These are phyloP conservation scores for Latrodectus elegans DNA, from an alignment of 2,888 invertebrate species.

Conservation along the genomic window DNA sequence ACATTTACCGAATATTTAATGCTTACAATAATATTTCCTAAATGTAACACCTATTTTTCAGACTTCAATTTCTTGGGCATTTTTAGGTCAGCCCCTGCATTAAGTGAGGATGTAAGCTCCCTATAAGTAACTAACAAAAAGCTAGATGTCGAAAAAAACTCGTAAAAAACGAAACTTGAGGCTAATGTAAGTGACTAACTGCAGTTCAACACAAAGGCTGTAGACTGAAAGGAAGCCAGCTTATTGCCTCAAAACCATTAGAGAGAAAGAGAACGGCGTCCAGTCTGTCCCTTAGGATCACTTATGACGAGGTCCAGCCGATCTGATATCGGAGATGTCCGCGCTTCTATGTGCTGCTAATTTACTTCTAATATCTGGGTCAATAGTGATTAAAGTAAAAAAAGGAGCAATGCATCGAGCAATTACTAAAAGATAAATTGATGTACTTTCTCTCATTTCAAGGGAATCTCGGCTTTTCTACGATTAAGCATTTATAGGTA, in stretches of 20 bases:
- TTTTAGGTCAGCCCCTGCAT: not conserved
- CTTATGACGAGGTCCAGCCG: slow-evolving; percentile 28
- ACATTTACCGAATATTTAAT: too few species aligned
- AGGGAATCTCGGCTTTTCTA: too few species aligned
- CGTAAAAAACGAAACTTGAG: slow-evolving; percentile 3
- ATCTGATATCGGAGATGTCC: slow-evolving; percentile 28
- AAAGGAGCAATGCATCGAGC: slow-evolving; percentile 26
- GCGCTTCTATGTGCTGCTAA: slow-evolving; percentile 49
- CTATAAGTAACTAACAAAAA: too few species aligned
- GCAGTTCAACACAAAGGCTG: slow-evolving; percentile 11
- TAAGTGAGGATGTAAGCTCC: too few species aligned
- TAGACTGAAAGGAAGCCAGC: slow-evolving; percentile 13
- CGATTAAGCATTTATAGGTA: too few species aligned
- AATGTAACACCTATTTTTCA: too few species aligned
- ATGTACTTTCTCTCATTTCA: too few species aligned
- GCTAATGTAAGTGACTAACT: slow-evolving; percentile 14
- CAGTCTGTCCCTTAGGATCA: slow-evolving; percentile 30
- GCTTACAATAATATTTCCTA: too few species aligned
- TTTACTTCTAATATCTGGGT: slow-evolving; percentile 49
- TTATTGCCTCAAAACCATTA: slow-evolving; percentile 48
- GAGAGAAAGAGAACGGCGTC: slow-evolving; percentile 14
- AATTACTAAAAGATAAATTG: slow-evolving; percentile 16
- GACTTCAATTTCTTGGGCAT: not conserved
- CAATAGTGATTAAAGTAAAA: slow-evolving; percentile 32
- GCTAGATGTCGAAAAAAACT: not conserved